These are phyloP conservation scores for Hartigia nigra DNA, from an alignment of 2,888 invertebrate genomes.

Conservation along the genomic window DNA sequence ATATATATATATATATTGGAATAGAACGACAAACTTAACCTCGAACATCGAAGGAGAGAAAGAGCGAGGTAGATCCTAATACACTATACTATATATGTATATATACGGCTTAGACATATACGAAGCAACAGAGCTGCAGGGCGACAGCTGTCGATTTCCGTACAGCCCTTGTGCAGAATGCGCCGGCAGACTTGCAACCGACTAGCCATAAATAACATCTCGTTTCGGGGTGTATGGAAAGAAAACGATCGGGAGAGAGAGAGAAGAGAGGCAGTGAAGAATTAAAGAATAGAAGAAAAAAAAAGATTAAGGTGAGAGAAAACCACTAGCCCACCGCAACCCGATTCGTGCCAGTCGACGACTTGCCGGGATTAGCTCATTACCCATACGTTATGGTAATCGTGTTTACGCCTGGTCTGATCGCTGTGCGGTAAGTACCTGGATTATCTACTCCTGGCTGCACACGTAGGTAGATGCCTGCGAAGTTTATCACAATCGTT, in stretches of 20 bases:
- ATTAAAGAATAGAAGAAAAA: constrained; percentile 12
- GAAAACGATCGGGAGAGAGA: constrained; percentile 17
- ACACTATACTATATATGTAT: background rate
- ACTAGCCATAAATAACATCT: constrained; percentile 55
- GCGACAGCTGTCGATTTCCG: constrained; percentile 59
- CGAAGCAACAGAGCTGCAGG: constrained; percentile 38
- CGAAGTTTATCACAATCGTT: background rate
- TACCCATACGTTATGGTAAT: constrained; percentile 54
- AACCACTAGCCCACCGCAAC: constrained; percentile 11
- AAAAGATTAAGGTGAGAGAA: constrained; percentile 11
- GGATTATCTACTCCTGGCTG: constrained; percentile 19
- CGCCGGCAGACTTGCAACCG: constrained; percentile 43
- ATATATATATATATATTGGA: background rate
- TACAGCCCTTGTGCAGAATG: constrained; percentile 46
- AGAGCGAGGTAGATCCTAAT: background rate
- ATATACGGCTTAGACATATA: constrained; percentile 22
- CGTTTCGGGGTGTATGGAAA: constrained; percentile 41
- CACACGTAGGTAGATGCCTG: constrained; percentile 2
- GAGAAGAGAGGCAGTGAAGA: background rate
- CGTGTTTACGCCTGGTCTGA: constrained; percentile 50
- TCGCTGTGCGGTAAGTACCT: constrained; percentile 33
- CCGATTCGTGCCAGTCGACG: constrained; percentile 47
- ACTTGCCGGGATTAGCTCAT: constrained; percentile 51
- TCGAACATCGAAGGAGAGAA: background rate
- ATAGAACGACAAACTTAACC: constrained; percentile 1